phyloP scores from a whole-genome alignment of 2,888 invertebrate species.

The Pristionchus arcanus region DNA sequence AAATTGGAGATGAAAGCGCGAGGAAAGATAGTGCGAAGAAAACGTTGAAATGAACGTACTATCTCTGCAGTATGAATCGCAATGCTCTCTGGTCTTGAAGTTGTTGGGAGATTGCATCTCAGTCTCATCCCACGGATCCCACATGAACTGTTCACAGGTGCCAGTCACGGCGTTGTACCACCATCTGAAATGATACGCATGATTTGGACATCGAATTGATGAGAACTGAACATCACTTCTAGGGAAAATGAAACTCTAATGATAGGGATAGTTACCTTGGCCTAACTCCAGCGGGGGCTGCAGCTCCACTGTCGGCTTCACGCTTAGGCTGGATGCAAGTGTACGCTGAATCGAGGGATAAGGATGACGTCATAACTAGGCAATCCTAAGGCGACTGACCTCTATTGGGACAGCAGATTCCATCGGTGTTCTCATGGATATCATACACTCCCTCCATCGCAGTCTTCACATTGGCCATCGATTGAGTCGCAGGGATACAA shows the following conservation, averaged over 20 bases:
- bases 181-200: constrained; percentile 26
- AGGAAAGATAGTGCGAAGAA: neutral
- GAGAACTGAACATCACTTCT: neutral
- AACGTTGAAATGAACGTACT: constrained; percentile 66
- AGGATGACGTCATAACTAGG: neutral
- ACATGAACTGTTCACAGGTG: constrained; percentile 79
- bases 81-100: constrained; percentile 78
- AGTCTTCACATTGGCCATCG: constrained; percentile 77
- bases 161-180: constrained; percentile 77
- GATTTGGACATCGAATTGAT: neutral
- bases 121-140: constrained; percentile 79
- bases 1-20: neutral
- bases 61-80: constrained; percentile 78
- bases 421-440: constrained; percentile 75
- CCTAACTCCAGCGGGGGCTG: constrained; percentile 77
- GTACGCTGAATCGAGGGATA: constrained; percentile 68
- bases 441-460: constrained; percentile 79
- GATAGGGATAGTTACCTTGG: constrained; percentile 58
- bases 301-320: constrained; percentile 77
- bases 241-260: neutral
- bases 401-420: constrained; percentile 78
- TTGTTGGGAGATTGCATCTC: constrained; percentile 78
- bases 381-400: constrained; percentile 59
- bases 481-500: constrained; percentile 73
- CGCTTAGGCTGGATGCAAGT: constrained; percentile 78